Evolutionary conservation across 2,797 vertebrate species (phyloP), one percentile per base, ranked within the genome.

Genomic region (Brachyrhaphis roseni): DNA sequence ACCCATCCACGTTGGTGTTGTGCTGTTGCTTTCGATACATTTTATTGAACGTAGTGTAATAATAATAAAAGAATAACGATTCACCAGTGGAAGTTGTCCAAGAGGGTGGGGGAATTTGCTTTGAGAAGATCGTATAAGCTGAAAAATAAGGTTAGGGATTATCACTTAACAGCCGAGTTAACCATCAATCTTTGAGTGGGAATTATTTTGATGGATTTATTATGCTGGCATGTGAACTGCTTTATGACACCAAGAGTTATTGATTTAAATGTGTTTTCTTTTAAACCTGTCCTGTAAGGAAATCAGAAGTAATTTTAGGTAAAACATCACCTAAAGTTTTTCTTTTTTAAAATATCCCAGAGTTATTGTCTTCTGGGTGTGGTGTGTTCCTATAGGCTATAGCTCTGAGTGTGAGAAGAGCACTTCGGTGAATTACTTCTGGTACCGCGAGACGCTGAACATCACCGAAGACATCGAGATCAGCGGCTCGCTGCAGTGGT

Each of bases 381-480:
- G 31, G 18, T 41, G 41, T 34, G 73, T 79, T 15, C 16, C 41
- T 13, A 3, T 16, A 98, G 98, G 90, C 1, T 90, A 93, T 1
- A 81, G 95, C 4, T 43, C 79, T 31, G 98, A 99, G 87, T 98
- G 98, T 84, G 90, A 89, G 23, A 81, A 90, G 80, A 97, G 97
- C 75, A 96, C 97, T 0, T 3, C 97, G 0, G 96, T 97, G 41
- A 98, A 95, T 91, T 98, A 97, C 83, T 99, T 97, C 91, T 98
- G 98, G 98, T 98, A 98, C 87, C 96, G 98, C 6, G 84, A 93
- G 88, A 98, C 98, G 0, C 91, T 99, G 86, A 97, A 99, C 87
- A 93, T 98, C 91, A 94, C 96, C 0, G 71, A 94, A 0, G 88
- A 96, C 86, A 93, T 98, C 0, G 76, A 81, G 0, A 85, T 78